Conservation (phyloP, 1,140 invertebrate species). For the Pogonognathellus flavescens region DNA sequence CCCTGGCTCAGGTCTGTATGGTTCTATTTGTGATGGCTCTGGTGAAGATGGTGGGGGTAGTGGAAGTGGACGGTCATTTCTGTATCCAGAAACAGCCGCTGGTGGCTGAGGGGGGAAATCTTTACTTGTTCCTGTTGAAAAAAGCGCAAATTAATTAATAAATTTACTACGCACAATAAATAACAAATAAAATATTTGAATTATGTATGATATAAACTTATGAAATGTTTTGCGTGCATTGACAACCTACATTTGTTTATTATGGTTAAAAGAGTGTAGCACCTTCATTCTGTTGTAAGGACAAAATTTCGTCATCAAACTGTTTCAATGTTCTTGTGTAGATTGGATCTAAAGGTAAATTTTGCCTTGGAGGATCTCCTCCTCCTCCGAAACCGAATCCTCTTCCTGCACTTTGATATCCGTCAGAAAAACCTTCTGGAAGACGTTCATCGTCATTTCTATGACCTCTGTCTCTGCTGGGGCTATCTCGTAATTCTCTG, state of each 20-base stretch:
- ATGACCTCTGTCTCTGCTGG: background rate
- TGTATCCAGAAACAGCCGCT: background rate
- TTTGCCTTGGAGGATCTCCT: background rate
- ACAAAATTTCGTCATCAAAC: slow-evolving; percentile 56
- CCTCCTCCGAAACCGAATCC: slow-evolving; percentile 12
- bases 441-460: background rate
- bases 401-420: background rate
- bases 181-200: no score
- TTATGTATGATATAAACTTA: no score
- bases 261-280: no score
- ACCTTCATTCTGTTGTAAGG: slow-evolving; percentile 48
- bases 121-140: background rate
- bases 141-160: background rate
- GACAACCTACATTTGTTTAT: no score
- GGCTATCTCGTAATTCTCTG: background rate
- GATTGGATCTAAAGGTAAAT: slow-evolving; percentile 37
- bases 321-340: slow-evolving; percentile 50
- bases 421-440: background rate
- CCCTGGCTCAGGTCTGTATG: background rate
- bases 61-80: background rate
- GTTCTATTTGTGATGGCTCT: background rate
- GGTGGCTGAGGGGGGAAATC: background rate
- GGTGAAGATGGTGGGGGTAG: background rate
- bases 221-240: no score
- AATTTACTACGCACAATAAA: no score